These are phyloP conservation scores for Gymnothorax javanicus DNA, from an alignment of 2,797 vertebrate species.

Conservation along the genomic window DNA sequence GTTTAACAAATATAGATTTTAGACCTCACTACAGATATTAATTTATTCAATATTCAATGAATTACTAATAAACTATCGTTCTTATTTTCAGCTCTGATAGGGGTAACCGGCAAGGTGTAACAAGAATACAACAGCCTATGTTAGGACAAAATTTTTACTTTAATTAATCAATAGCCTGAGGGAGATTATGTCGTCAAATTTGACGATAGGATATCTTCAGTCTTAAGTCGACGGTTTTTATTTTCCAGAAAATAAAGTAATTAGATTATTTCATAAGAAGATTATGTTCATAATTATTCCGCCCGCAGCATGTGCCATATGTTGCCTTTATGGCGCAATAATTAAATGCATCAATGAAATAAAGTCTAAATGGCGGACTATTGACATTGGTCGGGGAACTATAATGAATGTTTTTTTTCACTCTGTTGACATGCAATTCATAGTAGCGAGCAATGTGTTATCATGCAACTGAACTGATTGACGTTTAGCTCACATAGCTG, in stretches of 20 bases:
- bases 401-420: neutral
- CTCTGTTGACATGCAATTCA: neutral
- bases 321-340: neutral
- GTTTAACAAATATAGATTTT: neutral
- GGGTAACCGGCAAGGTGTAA: constrained; percentile 36
- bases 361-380: neutral
- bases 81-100: constrained; percentile 50
- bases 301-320: neutral
- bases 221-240: neutral
- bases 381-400: neutral
- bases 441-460: neutral
- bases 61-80: constrained; percentile 59
- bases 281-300: neutral
- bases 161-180: neutral
- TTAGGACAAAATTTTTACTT: neutral
- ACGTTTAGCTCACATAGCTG: neutral
- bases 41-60: constrained; percentile 56
- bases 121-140: neutral
- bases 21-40: neutral
- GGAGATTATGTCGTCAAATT: neutral
- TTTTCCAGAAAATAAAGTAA: neutral
- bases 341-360: neutral
- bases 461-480: neutral
- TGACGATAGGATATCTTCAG: neutral
- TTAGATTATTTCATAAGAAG: no score